Evolutionary conservation across 92 coral and sea anemone species (phyloP).

Genomic region (Micromussa lordhowensis): DNA sequence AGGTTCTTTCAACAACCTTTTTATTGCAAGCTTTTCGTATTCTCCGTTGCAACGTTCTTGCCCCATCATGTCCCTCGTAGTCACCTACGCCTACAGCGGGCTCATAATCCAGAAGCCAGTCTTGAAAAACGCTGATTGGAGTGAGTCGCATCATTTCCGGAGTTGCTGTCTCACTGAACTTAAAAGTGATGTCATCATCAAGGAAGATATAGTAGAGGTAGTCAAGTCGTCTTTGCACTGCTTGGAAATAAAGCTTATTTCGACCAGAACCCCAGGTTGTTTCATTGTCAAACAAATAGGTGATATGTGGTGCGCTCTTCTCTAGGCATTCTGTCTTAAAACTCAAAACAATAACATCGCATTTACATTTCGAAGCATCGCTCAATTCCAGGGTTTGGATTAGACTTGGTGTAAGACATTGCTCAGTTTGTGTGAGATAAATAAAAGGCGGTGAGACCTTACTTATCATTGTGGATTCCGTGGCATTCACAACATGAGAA

Average conservation of each 20-base stretch:
- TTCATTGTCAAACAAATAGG: slow-evolving; percentile 22
- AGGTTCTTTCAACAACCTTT: not conserved
- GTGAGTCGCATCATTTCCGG: slow-evolving; percentile 16
- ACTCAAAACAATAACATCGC: slow-evolving; percentile 48
- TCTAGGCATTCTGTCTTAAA: slow-evolving; percentile 12
- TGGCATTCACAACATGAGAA: not conserved
- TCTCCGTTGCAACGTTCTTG: not conserved
- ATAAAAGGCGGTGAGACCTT: not conserved
- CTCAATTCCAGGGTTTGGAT: not conserved
- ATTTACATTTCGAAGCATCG: not conserved
- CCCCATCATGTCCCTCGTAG: not conserved
- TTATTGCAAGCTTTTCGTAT: not conserved
- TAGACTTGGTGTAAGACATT: not conserved
- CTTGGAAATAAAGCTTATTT: slow-evolving; percentile 33
- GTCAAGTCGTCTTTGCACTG: not conserved
- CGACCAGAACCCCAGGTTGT: slow-evolving; percentile 55
- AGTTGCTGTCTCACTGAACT: slow-evolving; percentile 25
- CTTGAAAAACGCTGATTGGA: slow-evolving; percentile 45
- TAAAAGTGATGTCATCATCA: slow-evolving; percentile 45
- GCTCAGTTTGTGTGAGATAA: slow-evolving; percentile 3
- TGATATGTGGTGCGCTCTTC: slow-evolving; percentile 4
- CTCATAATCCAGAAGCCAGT: slow-evolving; percentile 43
- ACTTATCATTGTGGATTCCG: not conserved
- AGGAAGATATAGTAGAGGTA: slow-evolving; percentile 38
- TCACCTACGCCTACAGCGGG: slow-evolving; percentile 56